Evolutionary conservation across 2,797 vertebrate genomes (phyloP), one percentile per base, ranked within the genome.

Genomic region (Buphagus erythrorhynchus): DNA sequence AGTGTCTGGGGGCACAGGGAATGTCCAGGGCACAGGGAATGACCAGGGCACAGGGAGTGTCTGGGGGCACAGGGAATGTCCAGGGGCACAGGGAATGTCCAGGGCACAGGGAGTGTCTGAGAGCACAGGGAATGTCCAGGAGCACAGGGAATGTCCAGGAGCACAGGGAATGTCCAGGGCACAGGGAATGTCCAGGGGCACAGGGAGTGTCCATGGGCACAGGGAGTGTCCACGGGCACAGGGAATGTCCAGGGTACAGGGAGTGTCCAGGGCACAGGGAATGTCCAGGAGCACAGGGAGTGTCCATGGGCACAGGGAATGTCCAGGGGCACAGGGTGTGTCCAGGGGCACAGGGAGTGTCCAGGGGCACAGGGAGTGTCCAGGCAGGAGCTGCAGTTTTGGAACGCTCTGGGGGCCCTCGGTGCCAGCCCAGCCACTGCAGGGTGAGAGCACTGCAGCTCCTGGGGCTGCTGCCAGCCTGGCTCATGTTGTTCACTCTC

Each of bases 61-160:
- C 13, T 7, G 8, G 6, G 38, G 38, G 38, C 38, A 38, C 38
- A 38, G n/a, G n/a, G n/a, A n/a, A n/a, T n/a, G n/a, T n/a, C n/a
- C 10, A 10, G 10, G 45, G 3, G 40, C 40, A 42, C 40, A 42
- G 43, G 42, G 19, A 43, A 19, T 43, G 42, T 20, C 19, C 42
- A 43, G 69, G 24, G n/a, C 31, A 18, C 42, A 45, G 61, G 15
- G 20, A 24, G 0, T 62, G 61, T 5, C 7, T 5, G 1, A 8
- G 43, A 2, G n/a, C 31, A 18, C 42, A 45, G 61, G 15, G 20
- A 24, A 0, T 62, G 61, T 5, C 7, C 4, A 0, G 59, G 29
- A 2, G 13, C 38, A 3, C 38, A 16, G 28, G 38, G 38, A 42
- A 1, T 21, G 19, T 16, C 13, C 3, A 1, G 8, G 11, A 0